A percentile compares a stretch with the other conserved stretches of the same genome.
phyloP scores from a whole-genome alignment of 1,140 invertebrate species.

The Drosophila serrata region DNA sequence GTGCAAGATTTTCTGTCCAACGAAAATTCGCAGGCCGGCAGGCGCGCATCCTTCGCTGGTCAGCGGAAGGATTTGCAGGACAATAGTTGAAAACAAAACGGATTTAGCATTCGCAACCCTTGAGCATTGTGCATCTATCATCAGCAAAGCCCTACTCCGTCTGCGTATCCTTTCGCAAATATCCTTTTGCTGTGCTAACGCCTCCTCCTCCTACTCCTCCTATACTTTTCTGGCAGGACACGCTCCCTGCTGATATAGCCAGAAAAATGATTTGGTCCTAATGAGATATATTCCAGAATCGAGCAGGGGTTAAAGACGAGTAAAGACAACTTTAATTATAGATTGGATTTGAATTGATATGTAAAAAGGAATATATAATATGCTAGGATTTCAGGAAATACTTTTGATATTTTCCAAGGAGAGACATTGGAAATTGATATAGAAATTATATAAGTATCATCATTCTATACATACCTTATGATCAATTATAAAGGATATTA shows the following conservation, averaged over 20 bases:
- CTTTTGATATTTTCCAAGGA: not conserved
- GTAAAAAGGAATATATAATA: not conserved
- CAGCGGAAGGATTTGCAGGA: constrained; percentile 69
- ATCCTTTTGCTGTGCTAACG: constrained; percentile 2
- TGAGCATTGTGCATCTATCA: constrained; percentile 43
- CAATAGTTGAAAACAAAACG: constrained; percentile 75
- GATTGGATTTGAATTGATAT: not conserved
- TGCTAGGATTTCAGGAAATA: not conserved
- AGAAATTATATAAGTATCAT: not conserved
- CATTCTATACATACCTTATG: too few species aligned
- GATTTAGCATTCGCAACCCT: constrained; percentile 78
- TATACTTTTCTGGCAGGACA: not conserved
- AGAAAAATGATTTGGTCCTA: constrained; percentile 36
- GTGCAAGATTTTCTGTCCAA: constrained; percentile 27
- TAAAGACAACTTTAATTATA: not conserved
- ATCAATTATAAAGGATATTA: too few species aligned
- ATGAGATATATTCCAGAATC: constrained; percentile 6
- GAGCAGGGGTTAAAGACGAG: not conserved
- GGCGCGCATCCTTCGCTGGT: constrained; percentile 35
- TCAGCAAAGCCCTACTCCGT: constrained; percentile 13
- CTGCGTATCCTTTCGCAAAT: constrained; percentile 19
- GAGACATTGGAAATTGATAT: not conserved
- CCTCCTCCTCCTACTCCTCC: not conserved
- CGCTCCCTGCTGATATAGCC: constrained; percentile 16
- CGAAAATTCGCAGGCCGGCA: constrained; percentile 12